Base-by-base conservation (phyloP, 2,113 vertebrate genomes). In the Microcebus griseorufus region DNA sequence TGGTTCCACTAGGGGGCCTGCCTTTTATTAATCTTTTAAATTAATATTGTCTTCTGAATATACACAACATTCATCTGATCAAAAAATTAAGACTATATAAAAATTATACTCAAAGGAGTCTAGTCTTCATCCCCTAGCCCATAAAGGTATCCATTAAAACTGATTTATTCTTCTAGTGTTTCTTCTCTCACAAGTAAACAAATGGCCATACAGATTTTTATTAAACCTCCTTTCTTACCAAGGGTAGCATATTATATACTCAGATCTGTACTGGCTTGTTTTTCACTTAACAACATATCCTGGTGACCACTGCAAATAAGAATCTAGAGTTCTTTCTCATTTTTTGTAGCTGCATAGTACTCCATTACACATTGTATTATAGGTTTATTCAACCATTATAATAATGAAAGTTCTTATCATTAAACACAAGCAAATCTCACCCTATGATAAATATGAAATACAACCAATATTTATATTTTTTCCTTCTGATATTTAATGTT, bases 101-200 rank as follows among this genome's bases (percentile, higher is more conserved):
- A 91, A 88, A 34, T 72, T 58, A 65, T 34, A 76, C 20, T 48
- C 70, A 88, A 78, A 82, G 2, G 75, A 91, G 16, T 81, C 29
- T 70, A 34, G 1, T 45, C 81, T 93, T 96, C 16, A 70, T 5
- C 0, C 25, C 64, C 25, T 45, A 86, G 53, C 3, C 12, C 39
- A 67, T 79, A 85, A 75, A 91, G 9, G 13, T 32, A 64, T 86
- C 82, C 37, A 60, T 91, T 75, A 85, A 94, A 96, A 79, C 34
- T 67, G 39, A 34, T 9, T 80, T 88, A 58, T 79, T 25, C 39
- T 73, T 89, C 58, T 16, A 86, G 10, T 78, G 37, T 93, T 93
- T 85, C 5, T 87, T 94, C 73, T 55, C 18, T 75, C 53, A 37
- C 10, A 91, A 91, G 39, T 48, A 93, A 91, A 42, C 12, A 87